phyloP scores from a whole-genome alignment of 2,113 vertebrate species.

The Myotis yumanensis region DNA sequence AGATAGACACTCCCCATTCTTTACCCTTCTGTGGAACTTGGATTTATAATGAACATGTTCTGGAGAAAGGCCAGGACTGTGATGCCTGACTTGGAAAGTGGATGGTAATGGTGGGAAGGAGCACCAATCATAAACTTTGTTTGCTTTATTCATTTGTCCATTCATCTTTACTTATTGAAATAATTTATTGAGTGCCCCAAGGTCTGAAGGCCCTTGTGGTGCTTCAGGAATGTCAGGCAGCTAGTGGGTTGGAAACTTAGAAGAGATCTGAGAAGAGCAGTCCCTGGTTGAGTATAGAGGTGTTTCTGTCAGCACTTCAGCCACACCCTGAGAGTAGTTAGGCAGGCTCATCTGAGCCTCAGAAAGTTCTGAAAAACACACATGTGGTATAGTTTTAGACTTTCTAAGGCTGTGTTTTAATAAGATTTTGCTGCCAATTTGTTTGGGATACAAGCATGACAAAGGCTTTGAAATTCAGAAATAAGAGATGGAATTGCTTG shows the following conservation, averaged over 20 bases:
- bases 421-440: background rate
- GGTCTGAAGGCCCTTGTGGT: background rate
- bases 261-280: background rate
- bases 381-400: background rate
- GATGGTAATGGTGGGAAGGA: background rate
- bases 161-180: background rate
- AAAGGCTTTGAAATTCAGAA: slow-evolving; percentile 31
- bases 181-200: background rate
- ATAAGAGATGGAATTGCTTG: background rate
- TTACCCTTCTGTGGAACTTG: background rate
- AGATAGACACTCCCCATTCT: background rate
- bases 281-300: background rate
- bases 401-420: background rate
- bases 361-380: background rate
- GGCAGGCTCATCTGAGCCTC: background rate
- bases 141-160: background rate
- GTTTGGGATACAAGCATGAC: background rate
- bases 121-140: background rate
- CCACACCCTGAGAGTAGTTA: background rate
- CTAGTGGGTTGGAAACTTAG: background rate
- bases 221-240: background rate
- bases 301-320: background rate
- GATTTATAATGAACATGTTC: background rate
- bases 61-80: background rate
- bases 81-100: background rate